Conservation (phyloP, 2,888 invertebrate genomes). For the Nemotelus nigrinus region DNA sequence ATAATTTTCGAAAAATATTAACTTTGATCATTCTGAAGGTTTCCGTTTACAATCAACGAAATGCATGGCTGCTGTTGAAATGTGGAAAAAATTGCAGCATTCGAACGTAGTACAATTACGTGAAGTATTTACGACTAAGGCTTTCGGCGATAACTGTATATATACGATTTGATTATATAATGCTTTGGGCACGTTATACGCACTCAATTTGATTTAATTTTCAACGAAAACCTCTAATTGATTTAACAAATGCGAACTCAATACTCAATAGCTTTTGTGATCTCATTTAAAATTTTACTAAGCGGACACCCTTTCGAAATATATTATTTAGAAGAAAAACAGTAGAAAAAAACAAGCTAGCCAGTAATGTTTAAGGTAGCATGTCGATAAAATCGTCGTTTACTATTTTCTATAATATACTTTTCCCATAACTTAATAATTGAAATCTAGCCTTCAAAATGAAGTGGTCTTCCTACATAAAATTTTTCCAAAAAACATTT, state of each 20-base stretch:
- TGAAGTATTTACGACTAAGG: constrained; percentile 94
- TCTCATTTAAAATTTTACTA: too few relatives aligned
- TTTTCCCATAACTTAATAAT: too few relatives aligned
- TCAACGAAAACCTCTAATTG: neutral
- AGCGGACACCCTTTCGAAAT: too few relatives aligned
- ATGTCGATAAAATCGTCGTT: too few relatives aligned
- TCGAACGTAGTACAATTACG: constrained; percentile 92
- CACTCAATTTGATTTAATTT: neutral
- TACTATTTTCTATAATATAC: too few relatives aligned
- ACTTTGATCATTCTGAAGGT: constrained; percentile 67
- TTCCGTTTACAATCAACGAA: constrained; percentile 84
- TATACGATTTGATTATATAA: constrained; percentile 53
- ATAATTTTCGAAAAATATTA: constrained; percentile 20
- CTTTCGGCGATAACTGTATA: constrained; percentile 95
- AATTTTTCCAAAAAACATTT: neutral
- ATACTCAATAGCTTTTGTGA: too few relatives aligned
- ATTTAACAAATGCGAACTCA: neutral
- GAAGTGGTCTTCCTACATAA: neutral
- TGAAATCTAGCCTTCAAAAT: too few relatives aligned
- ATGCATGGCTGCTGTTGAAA: constrained; percentile 85
- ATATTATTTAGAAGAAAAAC: too few relatives aligned
- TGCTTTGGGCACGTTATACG: neutral
- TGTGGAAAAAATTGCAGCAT: constrained; percentile 95
- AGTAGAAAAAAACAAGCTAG: too few relatives aligned
- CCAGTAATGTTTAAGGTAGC: too few relatives aligned